These are phyloP conservation scores for Danaus melanippus DNA, from an alignment of 1,140 invertebrate genomes.

Conservation along the genomic window DNA sequence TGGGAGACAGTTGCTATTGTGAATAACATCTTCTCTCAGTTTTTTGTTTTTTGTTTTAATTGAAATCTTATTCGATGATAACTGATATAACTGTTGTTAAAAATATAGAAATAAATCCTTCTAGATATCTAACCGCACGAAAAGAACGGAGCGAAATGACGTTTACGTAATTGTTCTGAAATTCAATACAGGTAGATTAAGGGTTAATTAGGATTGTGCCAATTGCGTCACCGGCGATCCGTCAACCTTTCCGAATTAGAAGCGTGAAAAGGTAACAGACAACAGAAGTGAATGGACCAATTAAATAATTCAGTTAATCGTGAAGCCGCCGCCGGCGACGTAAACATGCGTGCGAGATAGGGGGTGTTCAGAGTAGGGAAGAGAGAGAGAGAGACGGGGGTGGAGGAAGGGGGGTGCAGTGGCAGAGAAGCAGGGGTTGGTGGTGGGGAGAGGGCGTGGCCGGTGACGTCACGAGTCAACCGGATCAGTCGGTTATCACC, in stretches of 20 bases:
- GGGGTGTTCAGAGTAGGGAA: slow-evolving; percentile 20
- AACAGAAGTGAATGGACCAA: slow-evolving; percentile 66
- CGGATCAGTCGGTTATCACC: slow-evolving; percentile 58
- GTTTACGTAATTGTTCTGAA: neutral
- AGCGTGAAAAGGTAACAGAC: slow-evolving; percentile 64
- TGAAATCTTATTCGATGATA: too few relatives aligned
- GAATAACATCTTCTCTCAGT: too few relatives aligned
- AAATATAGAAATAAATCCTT: too few relatives aligned
- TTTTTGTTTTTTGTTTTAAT: too few relatives aligned
- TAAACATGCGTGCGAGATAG: slow-evolving; percentile 60
- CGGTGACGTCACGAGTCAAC: slow-evolving; percentile 50
- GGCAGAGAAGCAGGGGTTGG: slow-evolving; percentile 25
- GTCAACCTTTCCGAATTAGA: slow-evolving; percentile 56
- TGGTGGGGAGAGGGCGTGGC: slow-evolving; percentile 61
- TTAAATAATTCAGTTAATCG: slow-evolving; percentile 70
- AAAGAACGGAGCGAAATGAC: too few relatives aligned
- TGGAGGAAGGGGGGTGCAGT: too few relatives aligned
- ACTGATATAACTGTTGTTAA: too few relatives aligned
- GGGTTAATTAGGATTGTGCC: slow-evolving; percentile 49
- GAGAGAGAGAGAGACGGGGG: too few relatives aligned
- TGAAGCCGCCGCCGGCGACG: slow-evolving; percentile 58
- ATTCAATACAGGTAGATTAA: slow-evolving; percentile 26
- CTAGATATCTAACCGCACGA: too few relatives aligned
- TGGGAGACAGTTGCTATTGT: neutral
- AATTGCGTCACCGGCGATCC: slow-evolving; percentile 47